phyloP scores from a whole-genome alignment of 2,797 vertebrate genomes.

The Chelon labrosus region DNA sequence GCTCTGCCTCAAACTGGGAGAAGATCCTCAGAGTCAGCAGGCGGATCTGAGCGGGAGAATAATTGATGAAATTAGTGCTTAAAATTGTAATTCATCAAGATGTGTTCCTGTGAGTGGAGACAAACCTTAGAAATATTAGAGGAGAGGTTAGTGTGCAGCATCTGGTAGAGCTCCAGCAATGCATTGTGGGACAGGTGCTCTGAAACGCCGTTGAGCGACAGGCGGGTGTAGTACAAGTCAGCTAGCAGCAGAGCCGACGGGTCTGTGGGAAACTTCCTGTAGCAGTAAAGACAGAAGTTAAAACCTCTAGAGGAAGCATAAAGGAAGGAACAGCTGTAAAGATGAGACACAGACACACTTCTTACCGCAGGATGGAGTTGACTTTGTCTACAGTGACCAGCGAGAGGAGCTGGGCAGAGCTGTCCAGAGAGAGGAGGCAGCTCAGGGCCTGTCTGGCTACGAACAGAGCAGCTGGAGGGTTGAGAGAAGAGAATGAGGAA shows the following conservation, averaged over 20 bases:
- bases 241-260: slow-evolving; percentile 89
- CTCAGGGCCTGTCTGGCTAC: slow-evolving; percentile 93
- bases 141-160: slow-evolving; percentile 91
- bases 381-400: slow-evolving; percentile 89
- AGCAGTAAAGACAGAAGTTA: background rate
- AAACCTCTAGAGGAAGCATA: background rate
- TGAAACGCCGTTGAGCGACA: slow-evolving; percentile 89
- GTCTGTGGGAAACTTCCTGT: slow-evolving; percentile 89
- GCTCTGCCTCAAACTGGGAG: slow-evolving; percentile 89
- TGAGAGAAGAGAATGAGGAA: background rate
- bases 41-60: slow-evolving; percentile 86
- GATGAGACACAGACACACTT: background rate
- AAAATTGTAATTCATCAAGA: too few species aligned
- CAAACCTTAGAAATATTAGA: slow-evolving; percentile 91
- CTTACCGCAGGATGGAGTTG: slow-evolving; percentile 77
- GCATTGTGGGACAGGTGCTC: slow-evolving; percentile 88
- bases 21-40: slow-evolving; percentile 93
- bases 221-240: slow-evolving; percentile 93
- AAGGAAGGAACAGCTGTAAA: background rate
- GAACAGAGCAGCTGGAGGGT: slow-evolving; percentile 87
- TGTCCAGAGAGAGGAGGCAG: slow-evolving; percentile 91
- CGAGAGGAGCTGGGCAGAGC: slow-evolving; percentile 87
- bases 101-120: background rate
- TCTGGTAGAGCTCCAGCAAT: slow-evolving; percentile 87
- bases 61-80: background rate